Percentiles rank a stretch among this genome's conserved stretches.
Evolutionary conservation across 2,113 vertebrate species (phyloP).

Genomic region (Bathybates hornii): DNA sequence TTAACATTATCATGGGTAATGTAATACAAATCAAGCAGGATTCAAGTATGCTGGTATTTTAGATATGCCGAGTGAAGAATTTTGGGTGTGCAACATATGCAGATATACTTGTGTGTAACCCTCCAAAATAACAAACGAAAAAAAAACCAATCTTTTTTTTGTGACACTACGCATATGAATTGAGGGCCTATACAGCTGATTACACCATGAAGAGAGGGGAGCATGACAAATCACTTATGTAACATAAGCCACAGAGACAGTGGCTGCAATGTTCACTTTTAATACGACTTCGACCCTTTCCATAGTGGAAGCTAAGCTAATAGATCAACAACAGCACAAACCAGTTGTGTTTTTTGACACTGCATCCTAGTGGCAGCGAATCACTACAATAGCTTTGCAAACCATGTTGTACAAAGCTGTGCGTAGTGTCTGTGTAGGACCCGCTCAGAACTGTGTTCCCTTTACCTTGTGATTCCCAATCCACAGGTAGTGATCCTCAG

Average conservation of each 20-base stretch:
- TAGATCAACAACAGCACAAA: background rate
- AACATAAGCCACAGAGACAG: background rate
- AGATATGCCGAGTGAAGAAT: background rate
- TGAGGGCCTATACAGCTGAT: background rate
- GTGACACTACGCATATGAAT: background rate
- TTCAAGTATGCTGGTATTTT: background rate
- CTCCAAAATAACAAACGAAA: background rate
- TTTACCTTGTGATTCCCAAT: background rate
- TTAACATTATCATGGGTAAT: background rate
- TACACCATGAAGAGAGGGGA: background rate
- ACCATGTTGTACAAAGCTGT: background rate
- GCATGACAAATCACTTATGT: background rate
- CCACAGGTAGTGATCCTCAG: background rate
- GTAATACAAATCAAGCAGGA: background rate
- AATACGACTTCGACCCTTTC: background rate
- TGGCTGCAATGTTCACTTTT: background rate
- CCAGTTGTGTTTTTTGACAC: background rate
- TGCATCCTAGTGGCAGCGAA: background rate
- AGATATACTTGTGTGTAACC: background rate
- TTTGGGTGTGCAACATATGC: background rate
- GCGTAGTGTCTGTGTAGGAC: background rate
- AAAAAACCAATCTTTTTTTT: accelerated
- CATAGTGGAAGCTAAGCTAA: background rate
- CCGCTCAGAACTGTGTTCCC: background rate
- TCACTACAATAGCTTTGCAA: background rate